Evolutionary conservation across 1,140 invertebrate species (phyloP), one percentile per base, ranked within the genome.

Genomic region (Hyphantria cunea): DNA sequence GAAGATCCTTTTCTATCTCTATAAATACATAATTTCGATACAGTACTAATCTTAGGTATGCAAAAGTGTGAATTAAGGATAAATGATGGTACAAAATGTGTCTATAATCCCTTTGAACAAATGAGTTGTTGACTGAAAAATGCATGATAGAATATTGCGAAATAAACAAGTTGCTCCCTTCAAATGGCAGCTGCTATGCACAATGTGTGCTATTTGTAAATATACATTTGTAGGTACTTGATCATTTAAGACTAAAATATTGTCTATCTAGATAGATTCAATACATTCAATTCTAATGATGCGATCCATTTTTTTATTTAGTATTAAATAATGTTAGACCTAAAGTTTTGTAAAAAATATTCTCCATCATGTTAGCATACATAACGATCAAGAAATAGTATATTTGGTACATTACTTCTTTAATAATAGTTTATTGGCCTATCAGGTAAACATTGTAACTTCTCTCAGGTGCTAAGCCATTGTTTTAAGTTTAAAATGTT

Each of bases 81-180:
- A 76, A 79, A 80, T 80, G 71, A 82, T 78, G 77, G 87, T 90
- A 90, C 85, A 90, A 90, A 88, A 81, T 78, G 72, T 81, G 86
- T 88, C 86, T 90, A 90, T 90, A 90, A 87, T 78, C 64, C 72
- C 66, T 72, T 68, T 72, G 62, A 74, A 54, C 49, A 68, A 74
- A 72, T 67, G 66, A 78, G 62, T 75, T 74, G 69, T 74, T 77
- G 68, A 72, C 70, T 69, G 65, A 68, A 63, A 66, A 69, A 66
- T 77, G 64, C 52, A 63, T 64, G 45, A 64, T 69, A 68, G 39
- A 60, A 61, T 63, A 51, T 55, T 65, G n/a, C n/a, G n/a, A n/a
- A 58, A 39, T 59, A 61, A 63, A 68, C 72, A 72, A 49, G 65
- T 84, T 81, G 76, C 66, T 80, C 81, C 81, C 81, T 86, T 87